Evolutionary conservation across 2,888 invertebrate species (phyloP).

Genomic region (Oegoconia quadripuncta): DNA sequence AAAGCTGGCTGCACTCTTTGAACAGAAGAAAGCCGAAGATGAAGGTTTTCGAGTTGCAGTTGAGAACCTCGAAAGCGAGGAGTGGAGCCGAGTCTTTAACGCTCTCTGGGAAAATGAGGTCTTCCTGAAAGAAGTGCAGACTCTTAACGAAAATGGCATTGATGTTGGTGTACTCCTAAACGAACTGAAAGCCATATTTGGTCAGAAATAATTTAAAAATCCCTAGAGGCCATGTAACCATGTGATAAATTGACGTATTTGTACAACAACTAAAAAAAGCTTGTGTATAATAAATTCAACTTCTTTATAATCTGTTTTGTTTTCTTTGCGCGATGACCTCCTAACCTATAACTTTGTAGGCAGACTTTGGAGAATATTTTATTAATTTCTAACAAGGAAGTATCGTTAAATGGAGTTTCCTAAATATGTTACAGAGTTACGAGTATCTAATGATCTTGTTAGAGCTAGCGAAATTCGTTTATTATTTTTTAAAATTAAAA

Average conservation of each 20-base stretch:
- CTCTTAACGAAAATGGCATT: slow-evolving; percentile 47
- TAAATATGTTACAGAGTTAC: no score
- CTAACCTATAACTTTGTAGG: no score
- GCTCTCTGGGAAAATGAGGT: slow-evolving; percentile 47
- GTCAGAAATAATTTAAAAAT: slow-evolving; percentile 35
- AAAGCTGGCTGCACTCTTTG: slow-evolving; percentile 47
- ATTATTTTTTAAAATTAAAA: no score
- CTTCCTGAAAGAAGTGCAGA: slow-evolving; percentile 45
- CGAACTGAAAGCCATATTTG: slow-evolving; percentile 49
- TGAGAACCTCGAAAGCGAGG: slow-evolving; percentile 48
- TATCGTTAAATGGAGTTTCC: no score
- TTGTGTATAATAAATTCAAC: no score
- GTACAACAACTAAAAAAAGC: no score
- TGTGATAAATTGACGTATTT: not conserved
- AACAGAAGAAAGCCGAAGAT: slow-evolving; percentile 51
- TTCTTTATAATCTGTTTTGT: no score
- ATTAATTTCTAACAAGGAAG: no score
- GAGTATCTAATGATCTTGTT: no score
- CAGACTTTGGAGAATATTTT: no score
- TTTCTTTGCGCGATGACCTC: no score
- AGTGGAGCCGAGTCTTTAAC: slow-evolving; percentile 40
- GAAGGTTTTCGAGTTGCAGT: slow-evolving; percentile 50
- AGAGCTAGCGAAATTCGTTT: no score
- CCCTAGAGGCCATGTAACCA: not conserved
- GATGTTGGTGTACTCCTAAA: slow-evolving; percentile 32